Percentiles rank a stretch among this genome's conserved stretches.
Evolutionary conservation across 2,113 vertebrate genomes (phyloP).

Genomic region (Pelecanoides urinatrix): DNA sequence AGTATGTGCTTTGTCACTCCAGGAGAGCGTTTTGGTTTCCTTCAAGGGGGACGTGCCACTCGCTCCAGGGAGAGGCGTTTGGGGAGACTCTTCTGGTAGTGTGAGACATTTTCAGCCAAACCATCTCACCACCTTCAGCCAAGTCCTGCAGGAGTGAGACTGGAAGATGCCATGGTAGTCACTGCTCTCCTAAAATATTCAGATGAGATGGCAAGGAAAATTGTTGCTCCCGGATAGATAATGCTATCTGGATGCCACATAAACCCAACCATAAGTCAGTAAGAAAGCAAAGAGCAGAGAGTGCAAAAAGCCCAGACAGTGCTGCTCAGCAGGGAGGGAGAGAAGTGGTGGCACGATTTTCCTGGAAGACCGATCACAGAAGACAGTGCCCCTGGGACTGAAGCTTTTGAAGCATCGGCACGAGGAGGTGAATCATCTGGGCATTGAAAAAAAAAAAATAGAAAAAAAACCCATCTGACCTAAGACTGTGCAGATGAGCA

Average conservation of each 20-base stretch:
- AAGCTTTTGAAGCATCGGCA: conserved; percentile 3
- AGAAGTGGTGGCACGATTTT: neutral
- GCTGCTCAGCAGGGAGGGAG: neutral
- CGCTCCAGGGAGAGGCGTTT: neutral
- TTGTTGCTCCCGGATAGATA: neutral
- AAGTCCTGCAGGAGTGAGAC: neutral
- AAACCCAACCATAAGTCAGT: neutral
- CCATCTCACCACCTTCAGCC: neutral
- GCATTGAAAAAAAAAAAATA: neutral
- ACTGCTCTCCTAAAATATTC: neutral
- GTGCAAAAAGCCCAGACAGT: neutral
- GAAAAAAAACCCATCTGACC: neutral
- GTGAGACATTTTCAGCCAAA: neutral
- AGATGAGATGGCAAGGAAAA: neutral
- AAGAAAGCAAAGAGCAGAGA: neutral
- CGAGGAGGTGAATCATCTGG: conserved; percentile 58
- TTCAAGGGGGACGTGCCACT: neutral
- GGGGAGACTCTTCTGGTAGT: neutral
- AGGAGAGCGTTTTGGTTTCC: accelerated
- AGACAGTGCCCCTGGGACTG: conserved; percentile 13
- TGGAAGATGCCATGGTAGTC: neutral
- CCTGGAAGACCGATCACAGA: neutral
- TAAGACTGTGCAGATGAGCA: conserved; percentile 46
- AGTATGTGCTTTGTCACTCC: neutral
- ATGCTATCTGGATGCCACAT: neutral